Percentiles rank a stretch among this genome's conserved stretches.
phyloP scores from a whole-genome alignment of 2,113 vertebrate species.

The Solea senegalensis region DNA sequence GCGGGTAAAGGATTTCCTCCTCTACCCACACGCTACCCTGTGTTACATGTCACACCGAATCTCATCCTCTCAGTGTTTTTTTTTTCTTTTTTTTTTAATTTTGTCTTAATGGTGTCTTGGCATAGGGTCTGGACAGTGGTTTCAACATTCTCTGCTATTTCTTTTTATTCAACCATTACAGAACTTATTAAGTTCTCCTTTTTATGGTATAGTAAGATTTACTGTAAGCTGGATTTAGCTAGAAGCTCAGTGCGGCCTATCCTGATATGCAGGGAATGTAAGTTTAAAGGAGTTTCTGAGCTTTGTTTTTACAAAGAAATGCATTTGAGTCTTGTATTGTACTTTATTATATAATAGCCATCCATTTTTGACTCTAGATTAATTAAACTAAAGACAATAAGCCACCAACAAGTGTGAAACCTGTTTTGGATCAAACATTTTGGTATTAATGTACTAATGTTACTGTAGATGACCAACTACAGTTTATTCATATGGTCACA shows the following conservation, averaged over 20 bases:
- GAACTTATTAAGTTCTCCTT: conserved; percentile 7
- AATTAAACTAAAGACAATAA: too few species aligned
- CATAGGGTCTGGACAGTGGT: conserved; percentile 14
- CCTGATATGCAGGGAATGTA: background rate
- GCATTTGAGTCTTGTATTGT: too few species aligned
- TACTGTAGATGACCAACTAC: too few species aligned
- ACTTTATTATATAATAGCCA: too few species aligned
- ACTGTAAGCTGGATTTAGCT: background rate
- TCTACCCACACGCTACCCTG: conserved; percentile 43
- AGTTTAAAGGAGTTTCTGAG: background rate
- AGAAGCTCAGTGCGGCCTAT: background rate
- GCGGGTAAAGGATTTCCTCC: conserved; percentile 49
- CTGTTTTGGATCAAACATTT: too few species aligned
- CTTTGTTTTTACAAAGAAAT: too few species aligned
- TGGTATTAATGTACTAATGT: too few species aligned
- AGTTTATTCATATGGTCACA: background rate
- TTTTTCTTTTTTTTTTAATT: conserved; percentile 29
- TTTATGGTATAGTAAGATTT: conserved; percentile 1
- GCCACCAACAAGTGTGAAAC: too few species aligned
- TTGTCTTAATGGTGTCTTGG: conserved; percentile 43
- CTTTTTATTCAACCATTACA: background rate
- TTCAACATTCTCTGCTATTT: conserved; percentile 4
- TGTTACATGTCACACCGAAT: conserved; percentile 43
- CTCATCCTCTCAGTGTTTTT: conserved; percentile 16
- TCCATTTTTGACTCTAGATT: background rate